Conservation (phyloP, 2,797 vertebrate species). For the Sebastes diploproa region DNA sequence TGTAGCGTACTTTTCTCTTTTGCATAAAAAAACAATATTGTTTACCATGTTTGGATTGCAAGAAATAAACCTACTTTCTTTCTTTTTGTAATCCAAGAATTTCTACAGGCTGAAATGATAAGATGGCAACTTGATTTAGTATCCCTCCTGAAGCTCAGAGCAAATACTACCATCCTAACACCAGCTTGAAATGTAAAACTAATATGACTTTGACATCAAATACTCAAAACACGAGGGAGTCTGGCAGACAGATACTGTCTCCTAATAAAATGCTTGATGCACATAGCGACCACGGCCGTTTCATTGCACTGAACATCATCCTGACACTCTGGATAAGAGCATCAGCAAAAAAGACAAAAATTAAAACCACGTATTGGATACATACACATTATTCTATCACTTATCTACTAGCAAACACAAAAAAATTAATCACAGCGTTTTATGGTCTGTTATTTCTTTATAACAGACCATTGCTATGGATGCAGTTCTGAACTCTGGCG, state of each 20-base stretch:
- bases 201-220: not conserved
- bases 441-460: too few relatives aligned
- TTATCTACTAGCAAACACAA: too few relatives aligned
- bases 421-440: rapidly evolving
- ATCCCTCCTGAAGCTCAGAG: not conserved
- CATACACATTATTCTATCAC: too few relatives aligned
- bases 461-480: too few relatives aligned
- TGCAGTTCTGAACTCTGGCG: too few relatives aligned
- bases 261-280: not conserved
- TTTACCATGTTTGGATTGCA: not conserved
- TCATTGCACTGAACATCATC: not conserved
- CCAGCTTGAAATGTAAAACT: not conserved
- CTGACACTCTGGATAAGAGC: not conserved
- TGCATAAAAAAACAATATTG: too few relatives aligned
- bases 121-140: not conserved
- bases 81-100: not conserved
- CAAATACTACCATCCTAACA: not conserved
- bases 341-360: too few relatives aligned
- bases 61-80: not conserved
- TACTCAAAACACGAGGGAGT: not conserved
- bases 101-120: not conserved
- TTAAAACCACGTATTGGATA: too few relatives aligned
- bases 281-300: not conserved
- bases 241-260: not conserved
- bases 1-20: too few relatives aligned